Base-by-base conservation (phyloP, 2,888 invertebrate species). In the Pseudococcus viburni region DNA sequence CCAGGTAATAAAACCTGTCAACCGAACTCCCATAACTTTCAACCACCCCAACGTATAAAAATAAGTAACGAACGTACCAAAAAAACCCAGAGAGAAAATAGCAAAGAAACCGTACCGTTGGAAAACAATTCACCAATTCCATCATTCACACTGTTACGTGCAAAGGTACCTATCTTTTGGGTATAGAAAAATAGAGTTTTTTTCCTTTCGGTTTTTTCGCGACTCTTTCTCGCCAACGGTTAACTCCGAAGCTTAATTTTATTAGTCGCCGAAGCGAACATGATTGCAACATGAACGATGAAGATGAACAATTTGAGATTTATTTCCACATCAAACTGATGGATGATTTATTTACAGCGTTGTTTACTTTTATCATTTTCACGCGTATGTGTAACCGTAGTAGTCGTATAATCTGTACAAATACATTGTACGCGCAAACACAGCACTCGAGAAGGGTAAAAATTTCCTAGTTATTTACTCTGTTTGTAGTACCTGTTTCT, bases 311-410 rank as follows among this genome's bases (percentile, higher is more conserved):
- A 73, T 73, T 73, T 73, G 33, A 73, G 73, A 73, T 73, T 73
- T 73, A 73, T 73, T 33, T 73, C 73, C 33, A 73, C 73, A 73
- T 73, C 73, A 73, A 33, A 73, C 17, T 73, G 73, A 73, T 33
- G 73, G 73, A 73, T 73, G 73, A 73, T 73, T 73, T 73, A 73
- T 73, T 73, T 73, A 73, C 73, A 33, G 17, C 8, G 12, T 33
- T 73, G 73, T 73, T 73, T 33, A 73, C 33, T 73, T 73, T 73
- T 73, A 73, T 33, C 73, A 33, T 73, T 73, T 73, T 73, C 73
- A 17, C 73, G 33, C 4, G 2, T 26, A 26, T 26, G 15, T 22
- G 68, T 64, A 64, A 33, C 26, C 26, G 26, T 33, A 33, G 22
- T 68, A 59, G 22, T 7, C 59, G n/a, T 17, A n/a, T 19, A 12